Base-by-base conservation (phyloP, 2,113 vertebrate species). In the Leptobrachium leishanense region DNA sequence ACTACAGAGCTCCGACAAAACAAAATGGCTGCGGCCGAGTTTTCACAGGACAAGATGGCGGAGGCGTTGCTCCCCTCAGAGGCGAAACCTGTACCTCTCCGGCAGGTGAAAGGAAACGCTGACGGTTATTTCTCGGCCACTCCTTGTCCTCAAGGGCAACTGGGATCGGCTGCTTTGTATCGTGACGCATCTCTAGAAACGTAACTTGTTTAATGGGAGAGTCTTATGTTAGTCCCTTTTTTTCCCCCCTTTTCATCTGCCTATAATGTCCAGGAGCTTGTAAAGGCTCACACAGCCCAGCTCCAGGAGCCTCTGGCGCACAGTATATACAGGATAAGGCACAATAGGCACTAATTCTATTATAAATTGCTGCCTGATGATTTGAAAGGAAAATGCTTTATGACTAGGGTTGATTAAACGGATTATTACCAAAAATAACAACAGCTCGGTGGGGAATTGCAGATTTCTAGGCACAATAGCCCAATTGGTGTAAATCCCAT, bases 11-110 rank as follows among this genome's bases (percentile, higher is more conserved):
- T 31, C 20, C 20, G 20, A 31, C 20, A 31, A 42, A 15, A 74
- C 72, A 81, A 81, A 81, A 81, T 81, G 78, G 71, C 72, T 64
- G 20, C 9, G 4, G 12, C 46, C 15, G 42, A 46, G 20, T 46
- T 42, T 66, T 64, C 71, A 41, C 39, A 59, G 68, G n/a, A 71
- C 41, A 66, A 68, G 40, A 68, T 62, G 77, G 63, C 70, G 0
- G 50, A 63, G 43, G 13, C 5, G 54, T 8, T 41, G 10, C 2
- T n/a, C 3, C 11, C 41, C 42, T 43, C 43, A 6, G 42, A 3
- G 43, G 66, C 2, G 66, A 15, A 59, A 59, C 55, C 55, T 59
- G 55, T 59, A 12, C 10, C 11, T 12, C 20, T 71, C 46, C 1
- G 1, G 5, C 8, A 46, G 53, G 69, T 20, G 6, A 53, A 9